phyloP scores from a whole-genome alignment of 2,797 vertebrate genomes.

The Propithecus deckenii region DNA sequence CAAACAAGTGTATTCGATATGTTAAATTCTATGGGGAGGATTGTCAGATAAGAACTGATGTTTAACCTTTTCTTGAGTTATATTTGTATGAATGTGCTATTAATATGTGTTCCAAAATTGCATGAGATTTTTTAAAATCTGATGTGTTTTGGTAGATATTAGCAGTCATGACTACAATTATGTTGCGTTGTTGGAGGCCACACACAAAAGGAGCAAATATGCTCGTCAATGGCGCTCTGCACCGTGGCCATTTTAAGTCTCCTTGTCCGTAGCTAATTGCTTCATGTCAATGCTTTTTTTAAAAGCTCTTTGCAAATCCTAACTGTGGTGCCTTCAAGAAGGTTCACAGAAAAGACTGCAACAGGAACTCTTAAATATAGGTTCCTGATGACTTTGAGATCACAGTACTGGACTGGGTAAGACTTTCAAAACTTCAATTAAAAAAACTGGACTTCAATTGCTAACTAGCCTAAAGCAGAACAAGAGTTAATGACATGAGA shows the following conservation, averaged over 20 bases:
- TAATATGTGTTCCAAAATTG: background rate
- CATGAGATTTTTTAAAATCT: background rate
- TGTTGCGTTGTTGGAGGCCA: background rate
- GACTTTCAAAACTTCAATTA: background rate
- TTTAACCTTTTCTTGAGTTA: background rate
- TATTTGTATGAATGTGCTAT: background rate
- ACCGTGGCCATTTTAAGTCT: background rate
- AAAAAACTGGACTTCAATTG: background rate
- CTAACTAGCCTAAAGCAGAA: background rate
- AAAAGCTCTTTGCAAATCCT: background rate
- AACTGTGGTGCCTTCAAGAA: background rate
- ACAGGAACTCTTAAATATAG: background rate
- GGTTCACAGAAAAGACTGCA: background rate
- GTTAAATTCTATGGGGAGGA: background rate
- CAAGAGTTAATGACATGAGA: background rate
- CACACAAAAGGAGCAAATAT: background rate
- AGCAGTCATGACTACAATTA: background rate
- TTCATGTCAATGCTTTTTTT: background rate
- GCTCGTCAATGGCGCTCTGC: too few species aligned
- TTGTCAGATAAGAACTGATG: background rate
- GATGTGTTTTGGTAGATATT: background rate
- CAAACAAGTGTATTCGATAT: background rate
- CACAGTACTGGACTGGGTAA: background rate
- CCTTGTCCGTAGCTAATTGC: background rate
- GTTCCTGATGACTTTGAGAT: background rate